Conservation (phyloP, 2,888 invertebrate genomes). For the Pharmacophagus antenor region DNA sequence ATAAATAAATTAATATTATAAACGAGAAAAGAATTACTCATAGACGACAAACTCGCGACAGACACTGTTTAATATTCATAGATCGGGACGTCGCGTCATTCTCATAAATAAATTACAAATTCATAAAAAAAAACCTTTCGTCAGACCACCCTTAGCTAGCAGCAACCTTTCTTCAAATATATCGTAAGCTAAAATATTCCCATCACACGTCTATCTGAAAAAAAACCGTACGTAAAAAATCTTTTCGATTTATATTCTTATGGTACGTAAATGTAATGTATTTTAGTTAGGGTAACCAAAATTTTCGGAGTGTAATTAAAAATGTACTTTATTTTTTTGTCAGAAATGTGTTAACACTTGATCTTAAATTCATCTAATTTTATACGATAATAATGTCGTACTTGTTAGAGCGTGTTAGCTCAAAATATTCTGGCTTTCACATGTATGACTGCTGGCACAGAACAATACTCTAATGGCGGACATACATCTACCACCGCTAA, state of each 20-base stretch:
- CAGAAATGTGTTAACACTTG: not conserved
- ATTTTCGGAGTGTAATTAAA: no score
- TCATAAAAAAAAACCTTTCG: slow-evolving; percentile 47
- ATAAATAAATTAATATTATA: no score
- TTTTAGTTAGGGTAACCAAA: slow-evolving; percentile 2
- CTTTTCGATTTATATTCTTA: slow-evolving; percentile 10
- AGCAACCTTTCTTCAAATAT: slow-evolving; percentile 40
- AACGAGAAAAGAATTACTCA: not conserved
- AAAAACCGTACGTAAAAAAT: slow-evolving; percentile 5
- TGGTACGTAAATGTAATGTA: slow-evolving; percentile 3
- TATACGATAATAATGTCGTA: not conserved
- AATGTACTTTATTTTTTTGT: not conserved
- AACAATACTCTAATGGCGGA: not conserved
- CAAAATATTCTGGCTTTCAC: no score
- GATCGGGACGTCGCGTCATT: slow-evolving; percentile 56
- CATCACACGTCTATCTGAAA: slow-evolving; percentile 8
- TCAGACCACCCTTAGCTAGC: slow-evolving; percentile 60
- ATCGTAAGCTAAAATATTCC: slow-evolving; percentile 16
- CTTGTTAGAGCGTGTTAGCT: no score
- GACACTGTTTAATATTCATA: slow-evolving; percentile 61
- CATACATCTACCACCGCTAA: not conserved
- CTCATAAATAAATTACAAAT: slow-evolving; percentile 70
- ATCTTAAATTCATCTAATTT: not conserved
- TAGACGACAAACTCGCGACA: slow-evolving; percentile 35
- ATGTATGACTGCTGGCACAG: no score